Conservation (phyloP, 2,888 invertebrate genomes). For the Synergus laeviventris region DNA sequence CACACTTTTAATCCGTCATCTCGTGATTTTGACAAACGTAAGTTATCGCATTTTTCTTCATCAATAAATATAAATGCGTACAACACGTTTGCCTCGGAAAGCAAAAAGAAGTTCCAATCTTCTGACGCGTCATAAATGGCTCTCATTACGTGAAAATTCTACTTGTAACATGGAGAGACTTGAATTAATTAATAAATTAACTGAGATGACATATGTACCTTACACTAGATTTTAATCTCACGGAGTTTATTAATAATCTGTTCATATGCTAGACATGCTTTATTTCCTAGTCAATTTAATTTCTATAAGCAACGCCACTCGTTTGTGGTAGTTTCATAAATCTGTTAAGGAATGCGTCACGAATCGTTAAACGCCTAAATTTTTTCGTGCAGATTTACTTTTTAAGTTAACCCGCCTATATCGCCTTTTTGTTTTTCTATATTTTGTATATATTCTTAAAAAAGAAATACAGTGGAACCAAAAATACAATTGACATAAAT, state of each 20-base stretch:
- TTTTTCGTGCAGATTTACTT: neutral
- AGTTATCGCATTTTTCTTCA: neutral
- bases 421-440: neutral
- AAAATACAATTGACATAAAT: neutral
- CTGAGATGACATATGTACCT: constrained; percentile 50
- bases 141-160: constrained; percentile 34
- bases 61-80: neutral
- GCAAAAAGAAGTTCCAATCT: neutral
- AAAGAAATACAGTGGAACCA: neutral
- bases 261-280: constrained; percentile 12
- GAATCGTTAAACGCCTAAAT: neutral
- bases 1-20: constrained; percentile 21
- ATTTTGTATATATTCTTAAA: neutral
- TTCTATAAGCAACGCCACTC: neutral
- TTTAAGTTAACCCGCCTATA: neutral
- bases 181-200: constrained; percentile 24
- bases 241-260: constrained; percentile 23
- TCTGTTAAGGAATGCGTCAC: neutral
- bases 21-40: constrained; percentile 23
- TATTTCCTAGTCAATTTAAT: neutral
- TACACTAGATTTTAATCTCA: constrained; percentile 46
- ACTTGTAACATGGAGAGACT: neutral
- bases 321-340: constrained; percentile 12
- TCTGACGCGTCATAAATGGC: constrained; percentile 35
- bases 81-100: neutral